A percentile compares a stretch with the other conserved stretches of the same genome.
These are phyloP conservation scores for Tineola bisselliella DNA, from an alignment of 2,888 invertebrate species.

Conservation along the genomic window DNA sequence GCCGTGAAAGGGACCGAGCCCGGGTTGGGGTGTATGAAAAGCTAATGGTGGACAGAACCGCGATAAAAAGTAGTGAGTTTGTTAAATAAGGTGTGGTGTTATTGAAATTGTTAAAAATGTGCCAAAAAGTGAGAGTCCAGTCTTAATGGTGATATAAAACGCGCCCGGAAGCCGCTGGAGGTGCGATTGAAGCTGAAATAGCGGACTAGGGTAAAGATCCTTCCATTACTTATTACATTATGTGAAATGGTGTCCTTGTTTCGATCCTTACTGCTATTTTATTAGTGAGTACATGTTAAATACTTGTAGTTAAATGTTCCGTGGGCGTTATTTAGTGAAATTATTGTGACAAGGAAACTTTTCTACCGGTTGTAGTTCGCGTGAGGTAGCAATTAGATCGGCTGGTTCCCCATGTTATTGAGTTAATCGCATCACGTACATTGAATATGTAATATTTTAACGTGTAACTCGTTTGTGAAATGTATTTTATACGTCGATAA, in stretches of 20 bases:
- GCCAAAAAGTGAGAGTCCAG: conserved; percentile 65
- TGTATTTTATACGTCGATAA: not conserved
- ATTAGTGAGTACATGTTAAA: not conserved
- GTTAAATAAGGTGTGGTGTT: conserved; percentile 55
- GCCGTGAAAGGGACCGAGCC: conserved; percentile 65
- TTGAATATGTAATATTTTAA: conserved; percentile 4
- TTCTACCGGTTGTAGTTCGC: conserved; percentile 17
- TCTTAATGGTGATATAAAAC: conserved; percentile 62
- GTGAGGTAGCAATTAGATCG: conserved; percentile 29
- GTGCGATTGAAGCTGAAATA: conserved; percentile 52
- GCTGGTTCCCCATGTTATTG: conserved; percentile 24
- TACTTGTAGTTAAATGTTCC: not conserved
- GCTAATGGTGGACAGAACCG: conserved; percentile 58
- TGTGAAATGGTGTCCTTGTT: conserved; percentile 1
- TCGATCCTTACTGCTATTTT: not conserved
- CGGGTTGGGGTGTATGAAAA: conserved; percentile 54
- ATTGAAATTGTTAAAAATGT: conserved; percentile 56
- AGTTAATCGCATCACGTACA: conserved; percentile 26
- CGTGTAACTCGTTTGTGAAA: not conserved
- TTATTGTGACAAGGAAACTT: not conserved
- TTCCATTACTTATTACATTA: conserved; percentile 4
- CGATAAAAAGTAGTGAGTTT: conserved; percentile 54
- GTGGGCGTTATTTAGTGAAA: not conserved
- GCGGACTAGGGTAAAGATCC: conserved; percentile 60
- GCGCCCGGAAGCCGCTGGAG: conserved; percentile 54